These are phyloP conservation scores for Tympanuchus pallidicinctus DNA, from an alignment of 2,113 vertebrate species.

Conservation along the genomic window DNA sequence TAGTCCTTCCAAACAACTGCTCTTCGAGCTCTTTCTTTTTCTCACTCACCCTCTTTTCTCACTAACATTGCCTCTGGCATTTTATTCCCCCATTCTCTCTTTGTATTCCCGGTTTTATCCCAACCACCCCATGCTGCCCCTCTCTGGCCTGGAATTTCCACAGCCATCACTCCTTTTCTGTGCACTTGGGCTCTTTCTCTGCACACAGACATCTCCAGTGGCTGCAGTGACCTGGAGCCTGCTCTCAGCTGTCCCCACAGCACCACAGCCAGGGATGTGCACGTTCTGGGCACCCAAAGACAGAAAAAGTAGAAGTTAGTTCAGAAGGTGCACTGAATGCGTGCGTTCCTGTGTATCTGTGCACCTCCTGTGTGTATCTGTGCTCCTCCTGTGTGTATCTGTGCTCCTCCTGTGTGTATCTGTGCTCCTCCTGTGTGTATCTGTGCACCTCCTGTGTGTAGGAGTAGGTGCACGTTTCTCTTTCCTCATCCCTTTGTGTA, in stretches of 20 bases:
- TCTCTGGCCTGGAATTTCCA: not conserved
- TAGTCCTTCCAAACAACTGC: not conserved
- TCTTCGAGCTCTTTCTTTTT: not conserved
- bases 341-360: not conserved
- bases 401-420: not conserved
- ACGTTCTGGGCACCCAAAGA: not conserved
- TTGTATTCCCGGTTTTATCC: not conserved
- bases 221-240: not conserved
- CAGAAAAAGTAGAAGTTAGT: not conserved
- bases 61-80: not conserved
- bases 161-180: not conserved
- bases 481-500: not conserved
- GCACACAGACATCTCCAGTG: not conserved
- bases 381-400: too few relatives aligned
- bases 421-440: too few relatives aligned
- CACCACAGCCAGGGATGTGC: not conserved
- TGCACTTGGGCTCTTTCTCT: not conserved
- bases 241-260: not conserved
- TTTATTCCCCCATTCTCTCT: not conserved
- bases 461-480: not conserved
- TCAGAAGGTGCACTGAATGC: not conserved
- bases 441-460: not conserved
- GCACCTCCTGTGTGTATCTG: too few relatives aligned
- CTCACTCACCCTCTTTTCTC: not conserved
- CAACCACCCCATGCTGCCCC: not conserved